Evolutionary conservation across 2,888 invertebrate genomes (phyloP).

Genomic region (Acanthosepion pharaonis): DNA sequence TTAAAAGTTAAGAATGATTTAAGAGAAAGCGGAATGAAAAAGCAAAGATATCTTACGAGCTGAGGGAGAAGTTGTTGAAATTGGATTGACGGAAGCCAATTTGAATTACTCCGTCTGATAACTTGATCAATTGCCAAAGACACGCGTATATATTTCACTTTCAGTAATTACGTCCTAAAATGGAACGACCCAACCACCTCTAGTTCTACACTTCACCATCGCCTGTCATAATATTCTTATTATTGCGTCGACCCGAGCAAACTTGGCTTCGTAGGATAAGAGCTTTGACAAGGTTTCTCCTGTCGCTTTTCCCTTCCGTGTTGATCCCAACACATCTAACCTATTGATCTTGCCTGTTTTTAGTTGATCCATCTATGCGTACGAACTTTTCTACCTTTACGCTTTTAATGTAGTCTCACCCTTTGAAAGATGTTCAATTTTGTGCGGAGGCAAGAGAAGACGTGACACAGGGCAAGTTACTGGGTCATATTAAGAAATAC

Average conservation of each 20-base stretch:
- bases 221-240: not conserved
- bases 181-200: not conserved
- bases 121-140: constrained; percentile 1
- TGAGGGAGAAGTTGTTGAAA: not conserved
- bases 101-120: not conserved
- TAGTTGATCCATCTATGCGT: not conserved
- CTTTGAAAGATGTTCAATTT: not conserved
- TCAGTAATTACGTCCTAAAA: constrained; percentile 9
- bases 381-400: not conserved
- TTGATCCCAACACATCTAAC: not conserved
- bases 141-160: not conserved
- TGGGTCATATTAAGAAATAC: no score
- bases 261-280: not conserved
- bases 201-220: not conserved
- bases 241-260: not conserved
- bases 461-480: no score
- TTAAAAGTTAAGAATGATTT: no score
- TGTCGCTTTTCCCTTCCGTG: not conserved
- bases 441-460: no score
- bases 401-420: not conserved
- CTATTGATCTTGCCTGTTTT: not conserved
- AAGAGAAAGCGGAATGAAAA: no score
- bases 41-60: no score
- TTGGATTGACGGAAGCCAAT: not conserved
- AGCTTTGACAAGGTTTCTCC: no score